Base-by-base conservation (phyloP, 2,888 invertebrate species). In the Aleiodes alternator region DNA sequence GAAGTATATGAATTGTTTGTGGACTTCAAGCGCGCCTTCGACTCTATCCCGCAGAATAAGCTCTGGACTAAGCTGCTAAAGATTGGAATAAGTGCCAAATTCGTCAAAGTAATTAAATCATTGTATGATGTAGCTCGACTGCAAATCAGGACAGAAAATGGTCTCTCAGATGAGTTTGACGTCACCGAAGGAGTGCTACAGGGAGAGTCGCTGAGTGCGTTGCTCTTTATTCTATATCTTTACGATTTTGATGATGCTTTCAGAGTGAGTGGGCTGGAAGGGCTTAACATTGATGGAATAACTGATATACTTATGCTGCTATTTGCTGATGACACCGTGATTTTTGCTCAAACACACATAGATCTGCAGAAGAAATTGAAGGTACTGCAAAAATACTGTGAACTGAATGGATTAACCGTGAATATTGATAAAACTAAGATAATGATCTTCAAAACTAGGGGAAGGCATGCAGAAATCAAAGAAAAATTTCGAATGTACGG, bases 1-100 rank as follows among this genome's bases (percentile, higher is more conserved):
- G 71, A 57, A 55, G 55, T 81, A 7, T 82, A 75, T 55, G 77
- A 76, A 6, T 68, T 77, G 6, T 82, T 81, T 61, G 73, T 82
- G 0, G 81, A 82, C 61, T 76, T 81, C 11, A 70, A 76, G 56
- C 14, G 71, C 8, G 74, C 77, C 1, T 82, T 82, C 59, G 81
- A 81, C 55, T 70, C 71, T 9, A 59, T 81, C 3, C 48, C 61
- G 4, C 80, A 81, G 50, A 51, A 53, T 8, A 43, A 61, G 29
- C 68, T 80, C 3, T 81, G 80, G 79, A 53, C 16, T 0, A 80
- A 78, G 71, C 70, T 82, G 4, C 8, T 70, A 5, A 50, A 66
- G 4, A 29, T 66, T 4, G 74, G 76, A 12, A 23, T 81, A n/a
- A 80, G 80, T 56, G 48, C 76, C 6, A 80, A 81, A 72, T 75